Evolutionary conservation across 2,113 vertebrate genomes (phyloP).

Genomic region (Oncorhynchus nerka): DNA sequence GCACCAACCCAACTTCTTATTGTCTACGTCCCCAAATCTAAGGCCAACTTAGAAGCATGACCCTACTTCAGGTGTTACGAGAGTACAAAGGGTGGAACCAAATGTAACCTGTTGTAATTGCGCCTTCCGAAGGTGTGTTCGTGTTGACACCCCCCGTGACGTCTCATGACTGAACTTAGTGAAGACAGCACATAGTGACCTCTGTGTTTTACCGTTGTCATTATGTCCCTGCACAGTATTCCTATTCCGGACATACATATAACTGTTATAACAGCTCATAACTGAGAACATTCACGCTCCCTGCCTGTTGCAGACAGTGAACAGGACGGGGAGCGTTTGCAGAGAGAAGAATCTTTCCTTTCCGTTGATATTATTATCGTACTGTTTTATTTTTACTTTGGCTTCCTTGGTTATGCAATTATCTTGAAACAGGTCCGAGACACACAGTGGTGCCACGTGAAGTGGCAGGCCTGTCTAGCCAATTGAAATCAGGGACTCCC

Average conservation of each 20-base stretch:
- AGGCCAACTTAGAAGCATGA: neutral
- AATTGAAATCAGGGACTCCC: constrained; percentile 58
- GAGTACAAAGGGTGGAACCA: neutral
- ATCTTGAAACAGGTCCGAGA: constrained; percentile 5
- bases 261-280: constrained; percentile 20
- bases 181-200: constrained; percentile 35
- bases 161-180: constrained; percentile 46
- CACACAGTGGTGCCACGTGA: constrained; percentile 51
- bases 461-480: constrained; percentile 55
- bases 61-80: constrained; percentile 14
- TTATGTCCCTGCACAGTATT: constrained; percentile 30
- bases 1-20: neutral
- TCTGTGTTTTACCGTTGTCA: constrained; percentile 39
- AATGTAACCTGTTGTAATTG: constrained; percentile 66
- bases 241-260: constrained; percentile 15
- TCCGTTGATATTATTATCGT: constrained; percentile 32
- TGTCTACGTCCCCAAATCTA: neutral
- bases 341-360: constrained; percentile 31
- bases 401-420: constrained; percentile 51
- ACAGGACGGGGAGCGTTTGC: neutral
- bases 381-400: constrained; percentile 52
- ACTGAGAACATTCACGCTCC: constrained; percentile 21
- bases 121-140: constrained; percentile 68
- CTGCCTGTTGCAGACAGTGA: constrained; percentile 10
- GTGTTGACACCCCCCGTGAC: constrained; percentile 58